phyloP scores from a whole-genome alignment of 2,888 invertebrate species.

The Norana najaformis region DNA sequence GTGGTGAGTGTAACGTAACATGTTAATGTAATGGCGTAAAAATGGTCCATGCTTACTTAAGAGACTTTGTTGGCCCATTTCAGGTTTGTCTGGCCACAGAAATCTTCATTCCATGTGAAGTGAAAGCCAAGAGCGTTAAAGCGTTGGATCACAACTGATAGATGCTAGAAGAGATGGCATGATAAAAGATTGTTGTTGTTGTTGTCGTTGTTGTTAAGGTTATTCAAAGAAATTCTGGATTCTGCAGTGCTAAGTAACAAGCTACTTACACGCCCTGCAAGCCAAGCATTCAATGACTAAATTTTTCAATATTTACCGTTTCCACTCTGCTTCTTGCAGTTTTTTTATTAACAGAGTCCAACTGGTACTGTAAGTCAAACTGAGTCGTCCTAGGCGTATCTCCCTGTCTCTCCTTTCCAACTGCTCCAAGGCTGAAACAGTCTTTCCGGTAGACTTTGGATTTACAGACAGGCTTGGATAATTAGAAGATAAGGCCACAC shows the following conservation, averaged over 20 bases:
- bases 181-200: too few species aligned
- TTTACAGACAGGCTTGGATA: background rate
- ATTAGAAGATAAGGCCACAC: background rate
- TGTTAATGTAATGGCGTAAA: too few species aligned
- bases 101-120: too few species aligned
- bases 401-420: background rate
- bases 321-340: background rate
- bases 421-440: background rate
- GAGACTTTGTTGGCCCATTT: too few species aligned
- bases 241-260: background rate
- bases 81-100: too few species aligned
- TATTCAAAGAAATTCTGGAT: background rate
- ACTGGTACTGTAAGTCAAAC: too few species aligned
- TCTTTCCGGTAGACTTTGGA: background rate
- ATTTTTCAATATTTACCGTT: background rate
- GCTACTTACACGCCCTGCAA: background rate
- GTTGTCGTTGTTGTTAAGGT: background rate
- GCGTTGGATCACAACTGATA: too few species aligned
- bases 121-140: too few species aligned
- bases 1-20: background rate
- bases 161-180: too few species aligned
- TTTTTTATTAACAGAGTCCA: too few species aligned
- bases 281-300: background rate
- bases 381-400: background rate
- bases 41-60: too few species aligned